phyloP scores from a whole-genome alignment of 2,888 invertebrate species.

The Heteromyza rotundicornis region DNA sequence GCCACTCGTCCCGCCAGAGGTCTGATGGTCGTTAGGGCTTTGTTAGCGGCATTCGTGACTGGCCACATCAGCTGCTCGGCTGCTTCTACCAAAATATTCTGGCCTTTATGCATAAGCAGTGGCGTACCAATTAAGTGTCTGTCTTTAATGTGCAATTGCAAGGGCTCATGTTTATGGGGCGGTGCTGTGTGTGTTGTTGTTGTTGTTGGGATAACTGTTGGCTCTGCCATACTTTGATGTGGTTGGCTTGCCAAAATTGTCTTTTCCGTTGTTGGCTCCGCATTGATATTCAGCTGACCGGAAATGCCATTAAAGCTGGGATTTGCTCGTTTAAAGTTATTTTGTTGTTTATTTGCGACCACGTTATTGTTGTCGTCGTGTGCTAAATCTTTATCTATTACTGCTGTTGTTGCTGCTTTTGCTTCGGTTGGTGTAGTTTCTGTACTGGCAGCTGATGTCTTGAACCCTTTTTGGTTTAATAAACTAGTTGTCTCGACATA shows the following conservation, averaged over 20 bases:
- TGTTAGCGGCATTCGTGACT: conserved; percentile 44
- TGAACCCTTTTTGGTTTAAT: conserved; percentile 34
- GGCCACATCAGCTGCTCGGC: conserved; percentile 51
- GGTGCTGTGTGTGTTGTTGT: conserved; percentile 16
- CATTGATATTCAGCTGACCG: conserved; percentile 29
- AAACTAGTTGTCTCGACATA: conserved; percentile 35
- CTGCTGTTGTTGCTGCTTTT: background rate
- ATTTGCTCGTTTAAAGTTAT: conserved; percentile 23
- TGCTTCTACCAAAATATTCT: conserved; percentile 55
- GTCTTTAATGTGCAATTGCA: conserved; percentile 56
- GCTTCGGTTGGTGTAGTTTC: background rate
- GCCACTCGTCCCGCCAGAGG: conserved; percentile 11
- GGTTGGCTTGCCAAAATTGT: conserved; percentile 19
- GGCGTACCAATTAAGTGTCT: conserved; percentile 60
- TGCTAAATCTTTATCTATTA: background rate
- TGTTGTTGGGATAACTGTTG: conserved; percentile 9
- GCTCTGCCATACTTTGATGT: background rate
- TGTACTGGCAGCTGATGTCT: conserved; percentile 29
- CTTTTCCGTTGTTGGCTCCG: background rate
- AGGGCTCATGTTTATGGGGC: conserved; percentile 46
- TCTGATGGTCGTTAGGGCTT: conserved; percentile 33
- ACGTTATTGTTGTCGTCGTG: background rate
- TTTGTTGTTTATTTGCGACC: conserved; percentile 13
- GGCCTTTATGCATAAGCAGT: conserved; percentile 58
- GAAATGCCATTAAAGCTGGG: conserved; percentile 34